Evolutionary conservation across 2,113 vertebrate species (phyloP), one percentile per base, ranked within the genome.

Genomic region (Antennarius striatus): DNA sequence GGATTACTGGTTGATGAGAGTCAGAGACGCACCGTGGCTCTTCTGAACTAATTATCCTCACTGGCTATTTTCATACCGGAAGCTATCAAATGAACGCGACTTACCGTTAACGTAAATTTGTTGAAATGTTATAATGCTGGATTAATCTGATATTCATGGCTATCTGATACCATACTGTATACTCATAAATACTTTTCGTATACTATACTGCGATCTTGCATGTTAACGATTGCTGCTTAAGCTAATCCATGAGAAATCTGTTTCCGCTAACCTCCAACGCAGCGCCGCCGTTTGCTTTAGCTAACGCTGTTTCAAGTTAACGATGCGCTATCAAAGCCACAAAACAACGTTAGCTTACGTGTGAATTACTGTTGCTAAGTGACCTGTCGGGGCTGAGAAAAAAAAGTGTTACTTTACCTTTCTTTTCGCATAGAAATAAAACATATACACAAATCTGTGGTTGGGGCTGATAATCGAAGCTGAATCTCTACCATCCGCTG

Each of bases 231-330:
- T 58, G 54, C 17, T 68, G 59, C 81, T 84, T 84, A 89, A 68
- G 59, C 80, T 84, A 84, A 89, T 85, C 87, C 84, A 22, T 2
- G 70, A 78, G 74, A 66, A 86, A 83, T 75, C 83, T 69, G 75
- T 70, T 83, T 87, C 73, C 83, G 86, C 83, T 88, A 81, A 56
- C 56, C 10, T 81, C 86, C 81, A 87, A 81, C 65, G 45, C 73
- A 71, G 9, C 73, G 49, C 8, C 68, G 53, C 46, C 56, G 29
- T 70, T 72, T 71, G 63, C 59, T 70, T 15, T 36, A 46, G 10
- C 28, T 7, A 5, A 42, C 15, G 32, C 50, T 36, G 7, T 36
- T 36, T 36, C 32, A 36, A 36, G 5, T 36, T 36, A 36, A 36
- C 32, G 32, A 36, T 36, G 32, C 2, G 4, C 7, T 5, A 36